phyloP scores from a whole-genome alignment of 2,888 invertebrate species.

The Anagyrus pseudococci region DNA sequence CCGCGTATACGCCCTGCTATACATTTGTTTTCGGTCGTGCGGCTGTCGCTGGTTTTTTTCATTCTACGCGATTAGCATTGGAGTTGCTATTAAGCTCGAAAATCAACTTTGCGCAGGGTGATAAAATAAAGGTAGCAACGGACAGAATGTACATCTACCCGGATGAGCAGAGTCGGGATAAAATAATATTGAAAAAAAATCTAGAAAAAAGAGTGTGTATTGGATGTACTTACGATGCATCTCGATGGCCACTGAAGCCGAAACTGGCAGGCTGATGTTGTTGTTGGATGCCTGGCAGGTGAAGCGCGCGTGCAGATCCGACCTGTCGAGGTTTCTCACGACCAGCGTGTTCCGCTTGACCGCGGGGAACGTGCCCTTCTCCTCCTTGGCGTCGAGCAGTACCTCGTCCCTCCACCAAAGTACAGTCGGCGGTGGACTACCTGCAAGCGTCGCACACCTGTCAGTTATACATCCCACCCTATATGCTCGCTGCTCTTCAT shows the following conservation, averaged over 20 bases:
- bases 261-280: constrained; percentile 73
- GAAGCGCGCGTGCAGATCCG: constrained; percentile 77
- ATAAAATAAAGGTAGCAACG: too few relatives aligned
- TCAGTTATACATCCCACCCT: not conserved
- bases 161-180: too few relatives aligned
- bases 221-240: constrained; percentile 72
- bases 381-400: constrained; percentile 69
- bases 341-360: constrained; percentile 69
- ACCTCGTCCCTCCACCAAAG: constrained; percentile 79
- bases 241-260: constrained; percentile 75
- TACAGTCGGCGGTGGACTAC: constrained; percentile 75
- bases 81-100: too few relatives aligned
- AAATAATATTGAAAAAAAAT: too few relatives aligned
- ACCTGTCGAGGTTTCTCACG: constrained; percentile 70
- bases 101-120: too few relatives aligned
- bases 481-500: not conserved
- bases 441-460: too few relatives aligned
- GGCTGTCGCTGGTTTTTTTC: too few relatives aligned
- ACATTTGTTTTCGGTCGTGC: too few relatives aligned
- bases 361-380: constrained; percentile 61
- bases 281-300: constrained; percentile 82
- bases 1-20: too few relatives aligned
- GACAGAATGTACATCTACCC: constrained; percentile 52
- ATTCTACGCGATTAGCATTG: too few relatives aligned
- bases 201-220: too few relatives aligned